Evolutionary conservation across 1,140 invertebrate genomes (phyloP), one percentile per base, ranked within the genome.

Genomic region (Diuraphis noxia): DNA sequence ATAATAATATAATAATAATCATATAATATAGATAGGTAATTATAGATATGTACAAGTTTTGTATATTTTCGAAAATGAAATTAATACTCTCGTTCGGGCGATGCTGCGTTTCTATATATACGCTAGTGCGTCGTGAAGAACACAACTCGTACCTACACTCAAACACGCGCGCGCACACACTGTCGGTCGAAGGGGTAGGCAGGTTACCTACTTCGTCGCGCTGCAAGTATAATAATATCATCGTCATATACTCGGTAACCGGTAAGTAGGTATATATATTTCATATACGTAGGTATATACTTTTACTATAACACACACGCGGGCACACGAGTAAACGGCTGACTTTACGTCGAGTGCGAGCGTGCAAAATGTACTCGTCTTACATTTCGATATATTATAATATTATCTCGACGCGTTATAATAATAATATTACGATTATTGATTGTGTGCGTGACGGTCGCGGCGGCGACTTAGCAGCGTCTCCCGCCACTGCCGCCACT

Each of bases 1-100:
- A 79, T 79, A 79, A 79, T 79, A 79, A 36, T 77, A 77, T 46
- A 49, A 86, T 25, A 49, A 86, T 85, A 34, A 25, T 34, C n/a
- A 34, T 86, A 21, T 49, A 19, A 21, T 49, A 19, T 72, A 72
- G 56, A n/a, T 72, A 72, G 56, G 30, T 72, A 72, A 8, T n/a
- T n/a, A n/a, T 46, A 86, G 36, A 38, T 81, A 38, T 81, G 38
- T 81, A 40, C 36, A 81, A 23, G 79, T 81, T 81, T 81, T 25
- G 40, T 36, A 36, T 38, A 38, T 38, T 25, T 40, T 81, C 21
- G n/a, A 72, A 63, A n/a, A 86, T 49, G 41, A 86, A 86, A 86
- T 86, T 34, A 52, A 52, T 86, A 52, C 34, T 49, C 23, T 72
- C 56, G 30, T 72, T n/a, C 56, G 56, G 30, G 56, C 4, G 56